Percentiles rank a stretch among this genome's conserved stretches.
These are phyloP conservation scores for Xiphophorus hellerii DNA, from an alignment of 2,113 vertebrate genomes.

Conservation along the genomic window DNA sequence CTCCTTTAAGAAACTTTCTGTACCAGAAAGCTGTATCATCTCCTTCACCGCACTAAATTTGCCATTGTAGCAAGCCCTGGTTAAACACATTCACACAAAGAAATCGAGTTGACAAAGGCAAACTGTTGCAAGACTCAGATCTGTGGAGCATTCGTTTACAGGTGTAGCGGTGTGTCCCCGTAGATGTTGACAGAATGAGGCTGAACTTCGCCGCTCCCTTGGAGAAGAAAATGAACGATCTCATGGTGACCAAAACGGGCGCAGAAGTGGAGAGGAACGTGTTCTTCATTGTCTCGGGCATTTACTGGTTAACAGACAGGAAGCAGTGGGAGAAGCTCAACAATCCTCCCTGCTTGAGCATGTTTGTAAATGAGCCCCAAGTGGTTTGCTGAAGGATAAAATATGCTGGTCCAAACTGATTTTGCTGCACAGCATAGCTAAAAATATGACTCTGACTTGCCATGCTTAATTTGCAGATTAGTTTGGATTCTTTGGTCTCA, in stretches of 20 bases:
- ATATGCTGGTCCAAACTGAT: neutral
- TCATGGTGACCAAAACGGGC: conserved; percentile 90
- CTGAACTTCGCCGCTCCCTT: conserved; percentile 85
- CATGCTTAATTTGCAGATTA: neutral
- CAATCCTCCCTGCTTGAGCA: neutral
- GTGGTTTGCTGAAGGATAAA: neutral
- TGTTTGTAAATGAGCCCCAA: neutral
- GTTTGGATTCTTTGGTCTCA: conserved; percentile 59
- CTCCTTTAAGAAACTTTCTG: conserved; percentile 92
- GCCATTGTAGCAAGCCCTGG: conserved; percentile 92
- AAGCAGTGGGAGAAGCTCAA: neutral
- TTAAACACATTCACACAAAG: conserved; percentile 6
- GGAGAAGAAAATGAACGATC: conserved; percentile 86
- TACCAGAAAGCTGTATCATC: conserved; percentile 87
- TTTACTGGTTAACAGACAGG: conserved; percentile 82
- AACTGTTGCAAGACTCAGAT: neutral
- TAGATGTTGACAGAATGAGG: conserved; percentile 94
- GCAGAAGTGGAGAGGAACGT: conserved; percentile 92
- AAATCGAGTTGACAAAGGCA: neutral
- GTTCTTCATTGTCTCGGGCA: conserved; percentile 93
- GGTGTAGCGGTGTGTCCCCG: conserved; percentile 90
- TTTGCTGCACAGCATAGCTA: neutral
- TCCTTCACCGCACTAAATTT: conserved; percentile 89
- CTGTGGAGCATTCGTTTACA: conserved; percentile 81
- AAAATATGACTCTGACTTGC: neutral